Evolutionary conservation across 2,113 vertebrate species (phyloP), one percentile per base, ranked within the genome.

Genomic region (Sphaerodactylus townsendi): DNA sequence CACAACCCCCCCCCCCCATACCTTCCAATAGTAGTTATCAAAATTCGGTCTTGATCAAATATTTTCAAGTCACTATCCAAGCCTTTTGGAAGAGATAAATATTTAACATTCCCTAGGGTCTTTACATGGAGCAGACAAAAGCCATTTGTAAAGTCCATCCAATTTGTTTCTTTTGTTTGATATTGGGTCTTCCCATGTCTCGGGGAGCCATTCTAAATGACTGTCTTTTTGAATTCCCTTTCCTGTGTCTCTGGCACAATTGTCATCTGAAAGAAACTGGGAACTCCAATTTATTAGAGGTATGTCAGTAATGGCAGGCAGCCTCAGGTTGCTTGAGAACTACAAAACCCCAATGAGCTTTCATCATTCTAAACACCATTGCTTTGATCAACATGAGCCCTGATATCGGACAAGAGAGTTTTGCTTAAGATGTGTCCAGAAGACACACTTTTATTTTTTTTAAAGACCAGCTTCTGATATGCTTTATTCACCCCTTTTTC

Each of bases 161-260:
- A 48, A 79, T 79, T 79, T 79, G 62, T 68, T 79, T 44, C 62
- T 79, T 79, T 68, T 79, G 77, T 79, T 68, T 79, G 77, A 79
- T 79, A 35, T 50, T 48, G 25, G 44, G 64, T 65, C 77, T 79
- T 68, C 62, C 62, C 68, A n/a, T 48, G 77, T 79, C 64, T 79
- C 9, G 13, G 44, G 64, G 77, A 79, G 77, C 77, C 21, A 50
- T 68, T 68, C 64, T 79, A 68, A 79, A n/a, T 68, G 77, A 41
- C 64, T 68, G 64, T 79, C 77, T 66, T 79, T 48, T 79, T 64
- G 8, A 66, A 68, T 79, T 68, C 33, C 64, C 48, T 44, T 66
- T 79, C 41, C 64, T 33, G n/a, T 68, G n/a, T 68, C 77, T 79
- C 44, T 35, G 64, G 77, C 41, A 48, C 15, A 50, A 13, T n/a